These are phyloP conservation scores for Conus canariensis DNA, from an alignment of 2,888 invertebrate genomes.

Conservation along the genomic window DNA sequence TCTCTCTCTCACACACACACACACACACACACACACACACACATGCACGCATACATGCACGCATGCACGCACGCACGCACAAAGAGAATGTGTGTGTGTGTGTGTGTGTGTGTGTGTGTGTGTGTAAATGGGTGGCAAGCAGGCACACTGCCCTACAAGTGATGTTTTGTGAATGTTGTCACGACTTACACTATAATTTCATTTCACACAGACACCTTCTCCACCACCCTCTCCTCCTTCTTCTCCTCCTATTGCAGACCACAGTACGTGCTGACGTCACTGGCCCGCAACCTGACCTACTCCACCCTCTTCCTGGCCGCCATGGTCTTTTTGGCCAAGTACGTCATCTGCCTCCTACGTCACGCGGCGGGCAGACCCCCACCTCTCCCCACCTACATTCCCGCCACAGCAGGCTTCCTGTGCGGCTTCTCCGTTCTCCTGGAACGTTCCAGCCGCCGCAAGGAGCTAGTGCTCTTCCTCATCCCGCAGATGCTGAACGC, in stretches of 20 bases:
- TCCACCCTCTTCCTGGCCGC: constrained; percentile 67
- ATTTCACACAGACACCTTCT: too few species aligned
- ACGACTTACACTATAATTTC: too few species aligned
- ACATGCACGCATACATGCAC: too few species aligned
- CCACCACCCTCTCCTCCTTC: not conserved
- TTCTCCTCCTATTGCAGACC: constrained; percentile 58
- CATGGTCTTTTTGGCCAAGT: constrained; percentile 68
- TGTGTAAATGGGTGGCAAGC: too few species aligned
- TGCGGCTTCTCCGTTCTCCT: constrained; percentile 60
- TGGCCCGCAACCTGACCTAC: constrained; percentile 62
- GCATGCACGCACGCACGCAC: too few species aligned
- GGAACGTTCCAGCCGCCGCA: constrained; percentile 62
- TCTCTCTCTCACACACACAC: too few species aligned
- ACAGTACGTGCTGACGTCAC: constrained; percentile 52
- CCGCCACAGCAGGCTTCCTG: constrained; percentile 58
- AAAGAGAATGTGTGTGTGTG: too few species aligned
- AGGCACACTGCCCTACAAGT: too few species aligned
- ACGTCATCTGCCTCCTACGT: constrained; percentile 65
- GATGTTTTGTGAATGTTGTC: too few species aligned
- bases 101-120: too few species aligned
- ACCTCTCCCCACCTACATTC: constrained; percentile 63
- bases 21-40: too few species aligned
- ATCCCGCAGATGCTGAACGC: constrained; percentile 66
- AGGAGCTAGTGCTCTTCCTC: constrained; percentile 66
- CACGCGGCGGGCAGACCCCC: constrained; percentile 60